Percentiles rank a stretch among this genome's conserved stretches.
Conservation (phyloP, 2,113 vertebrate genomes). For the Syngnathus typhle region DNA sequence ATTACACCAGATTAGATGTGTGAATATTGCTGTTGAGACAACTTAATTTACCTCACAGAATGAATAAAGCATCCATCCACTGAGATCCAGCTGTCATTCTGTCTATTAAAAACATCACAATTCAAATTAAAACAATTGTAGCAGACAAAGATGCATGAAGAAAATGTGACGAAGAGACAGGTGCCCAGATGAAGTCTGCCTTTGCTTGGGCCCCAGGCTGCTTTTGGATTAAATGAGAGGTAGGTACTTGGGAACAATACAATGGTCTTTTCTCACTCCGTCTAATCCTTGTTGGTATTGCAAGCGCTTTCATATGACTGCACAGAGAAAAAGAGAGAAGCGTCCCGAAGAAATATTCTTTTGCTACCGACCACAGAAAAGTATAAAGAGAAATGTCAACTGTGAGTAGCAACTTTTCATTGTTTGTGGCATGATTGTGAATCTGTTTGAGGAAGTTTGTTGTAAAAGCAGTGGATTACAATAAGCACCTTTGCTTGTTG, state of each 20-base stretch:
- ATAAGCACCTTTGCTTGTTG: background rate
- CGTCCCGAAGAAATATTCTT: conserved; percentile 37
- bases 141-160: background rate
- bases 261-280: conserved; percentile 64
- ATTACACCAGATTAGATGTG: too few relatives aligned
- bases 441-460: background rate
- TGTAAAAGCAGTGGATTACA: background rate
- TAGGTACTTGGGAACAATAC: conserved; percentile 59
- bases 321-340: conserved; percentile 51
- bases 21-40: too few relatives aligned
- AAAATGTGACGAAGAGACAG: conserved; percentile 8
- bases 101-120: too few relatives aligned
- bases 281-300: conserved; percentile 71
- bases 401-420: conserved; percentile 58
- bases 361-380: conserved; percentile 21
- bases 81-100: background rate
- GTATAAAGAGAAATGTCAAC: conserved; percentile 65
- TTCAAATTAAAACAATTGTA: background rate
- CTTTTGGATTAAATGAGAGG: conserved; percentile 65
- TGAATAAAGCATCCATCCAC: background rate
- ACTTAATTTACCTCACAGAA: too few relatives aligned
- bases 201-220: conserved; percentile 28
- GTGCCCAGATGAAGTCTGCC: conserved; percentile 26
- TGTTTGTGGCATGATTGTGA: conserved; percentile 5
- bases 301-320: conserved; percentile 76